Percentiles rank a stretch among this genome's conserved stretches.
phyloP scores from a whole-genome alignment of 2,113 vertebrate species.

The Ariopsis seemanni region DNA sequence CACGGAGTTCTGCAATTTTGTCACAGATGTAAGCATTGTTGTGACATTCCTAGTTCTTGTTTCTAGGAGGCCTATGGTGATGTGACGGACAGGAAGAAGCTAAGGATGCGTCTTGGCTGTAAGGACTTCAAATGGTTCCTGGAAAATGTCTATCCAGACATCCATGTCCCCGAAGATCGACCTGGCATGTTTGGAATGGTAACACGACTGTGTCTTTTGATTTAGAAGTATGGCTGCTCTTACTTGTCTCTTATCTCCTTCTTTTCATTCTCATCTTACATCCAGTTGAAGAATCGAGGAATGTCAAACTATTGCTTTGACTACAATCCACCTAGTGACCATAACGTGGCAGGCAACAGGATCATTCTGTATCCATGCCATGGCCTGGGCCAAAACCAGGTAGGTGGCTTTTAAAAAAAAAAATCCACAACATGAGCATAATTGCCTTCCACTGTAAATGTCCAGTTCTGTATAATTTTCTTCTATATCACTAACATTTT shows the following conservation, averaged over 20 bases:
- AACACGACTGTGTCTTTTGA: slow-evolving; percentile 17
- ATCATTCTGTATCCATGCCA: slow-evolving; percentile 90
- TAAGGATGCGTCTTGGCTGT: slow-evolving; percentile 83
- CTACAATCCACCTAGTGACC: slow-evolving; percentile 86
- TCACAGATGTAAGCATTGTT: neutral
- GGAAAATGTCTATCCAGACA: slow-evolving; percentile 89
- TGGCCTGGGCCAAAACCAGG: slow-evolving; percentile 98
- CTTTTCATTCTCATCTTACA: neutral
- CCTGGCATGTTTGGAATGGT: slow-evolving; percentile 96
- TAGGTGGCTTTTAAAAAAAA: slow-evolving; percentile 52
- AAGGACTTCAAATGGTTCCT: slow-evolving; percentile 92
- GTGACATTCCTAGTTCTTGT: slow-evolving; percentile 18
- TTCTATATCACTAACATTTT: neutral
- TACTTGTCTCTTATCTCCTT: neutral
- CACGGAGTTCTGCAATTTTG: no score
- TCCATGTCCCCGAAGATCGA: slow-evolving; percentile 84
- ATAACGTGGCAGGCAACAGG: slow-evolving; percentile 75
- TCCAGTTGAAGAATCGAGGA: slow-evolving; percentile 86
- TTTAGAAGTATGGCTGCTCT: neutral
- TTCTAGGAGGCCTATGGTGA: slow-evolving; percentile 91
- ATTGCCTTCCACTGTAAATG: neutral
- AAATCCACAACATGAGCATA: neutral
- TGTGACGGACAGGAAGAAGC: slow-evolving; percentile 81
- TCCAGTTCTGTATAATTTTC: neutral
- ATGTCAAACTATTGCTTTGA: slow-evolving; percentile 86